phyloP scores from a whole-genome alignment of 2,113 vertebrate genomes.

The Coptodon bakossiorum region DNA sequence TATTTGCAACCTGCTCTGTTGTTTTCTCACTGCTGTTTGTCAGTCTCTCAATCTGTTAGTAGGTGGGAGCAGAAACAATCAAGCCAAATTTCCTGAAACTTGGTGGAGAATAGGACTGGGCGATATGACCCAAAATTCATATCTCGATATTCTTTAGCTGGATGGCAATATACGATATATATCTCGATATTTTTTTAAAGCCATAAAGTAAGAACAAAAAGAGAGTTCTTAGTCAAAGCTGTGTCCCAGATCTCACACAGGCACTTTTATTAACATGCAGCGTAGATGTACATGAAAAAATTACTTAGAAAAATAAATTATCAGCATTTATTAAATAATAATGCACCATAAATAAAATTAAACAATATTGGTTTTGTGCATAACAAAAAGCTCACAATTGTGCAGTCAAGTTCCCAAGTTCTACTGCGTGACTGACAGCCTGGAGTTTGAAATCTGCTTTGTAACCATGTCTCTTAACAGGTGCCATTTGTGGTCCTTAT shows the following conservation, averaged over 20 bases:
- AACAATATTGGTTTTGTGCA: not conserved
- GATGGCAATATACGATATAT: not conserved
- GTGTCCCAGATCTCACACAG: not conserved
- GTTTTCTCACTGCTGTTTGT: not conserved
- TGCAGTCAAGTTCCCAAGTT: not conserved
- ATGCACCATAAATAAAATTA: not conserved
- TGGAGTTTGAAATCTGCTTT: not conserved
- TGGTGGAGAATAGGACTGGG: not conserved
- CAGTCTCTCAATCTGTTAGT: not conserved
- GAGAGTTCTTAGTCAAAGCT: not conserved
- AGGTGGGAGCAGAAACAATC: not conserved
- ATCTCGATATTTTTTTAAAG: not conserved
- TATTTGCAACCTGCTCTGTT: not conserved
- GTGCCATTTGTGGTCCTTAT: not conserved
- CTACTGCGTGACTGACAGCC: not conserved
- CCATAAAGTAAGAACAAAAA: not conserved
- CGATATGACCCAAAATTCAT: not conserved
- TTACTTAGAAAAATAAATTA: not conserved
- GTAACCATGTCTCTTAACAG: not conserved
- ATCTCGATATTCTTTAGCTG: not conserved
- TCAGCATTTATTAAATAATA: not conserved
- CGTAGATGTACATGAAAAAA: not conserved
- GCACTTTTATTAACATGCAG: not conserved
- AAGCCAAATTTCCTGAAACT: not conserved
- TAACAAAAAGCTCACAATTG: fast-evolving